These are phyloP conservation scores for Dendrocopos noguchii DNA, from an alignment of 2,113 vertebrate species.

Conservation along the genomic window DNA sequence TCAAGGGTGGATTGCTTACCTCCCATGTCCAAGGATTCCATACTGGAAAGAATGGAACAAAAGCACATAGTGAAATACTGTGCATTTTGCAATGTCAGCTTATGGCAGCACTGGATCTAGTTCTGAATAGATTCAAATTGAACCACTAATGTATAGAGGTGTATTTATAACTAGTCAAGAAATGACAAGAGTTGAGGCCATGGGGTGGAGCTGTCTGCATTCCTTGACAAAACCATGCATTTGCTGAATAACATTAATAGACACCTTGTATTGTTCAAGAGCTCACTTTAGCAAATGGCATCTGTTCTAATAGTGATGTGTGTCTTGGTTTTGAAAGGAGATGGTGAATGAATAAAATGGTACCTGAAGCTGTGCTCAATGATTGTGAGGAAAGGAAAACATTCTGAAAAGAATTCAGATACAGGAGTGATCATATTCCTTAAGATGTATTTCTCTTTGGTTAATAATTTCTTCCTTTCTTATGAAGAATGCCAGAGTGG, in stretches of 20 bases:
- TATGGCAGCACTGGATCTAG: neutral
- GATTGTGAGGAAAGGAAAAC: neutral
- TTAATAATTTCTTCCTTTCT: neutral
- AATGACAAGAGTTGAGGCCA: neutral
- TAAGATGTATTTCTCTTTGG: neutral
- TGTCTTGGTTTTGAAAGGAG: neutral
- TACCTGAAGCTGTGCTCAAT: neutral
- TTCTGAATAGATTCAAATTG: neutral
- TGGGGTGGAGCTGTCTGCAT: neutral
- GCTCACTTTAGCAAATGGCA: neutral
- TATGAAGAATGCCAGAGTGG: neutral
- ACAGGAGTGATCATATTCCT: accelerated
- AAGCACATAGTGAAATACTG: neutral
- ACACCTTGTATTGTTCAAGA: neutral
- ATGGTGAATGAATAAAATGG: neutral
- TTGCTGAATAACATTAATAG: neutral
- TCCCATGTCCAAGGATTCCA: neutral
- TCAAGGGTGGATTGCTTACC: neutral
- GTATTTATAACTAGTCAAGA: neutral
- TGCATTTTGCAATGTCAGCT: neutral
- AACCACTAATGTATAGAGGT: neutral
- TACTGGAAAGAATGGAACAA: neutral
- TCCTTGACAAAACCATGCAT: neutral
- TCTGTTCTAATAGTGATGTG: neutral
- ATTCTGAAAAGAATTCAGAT: neutral